These are phyloP conservation scores for Hippocampus mohnikei DNA, from an alignment of 2,113 vertebrate genomes.

Conservation along the genomic window DNA sequence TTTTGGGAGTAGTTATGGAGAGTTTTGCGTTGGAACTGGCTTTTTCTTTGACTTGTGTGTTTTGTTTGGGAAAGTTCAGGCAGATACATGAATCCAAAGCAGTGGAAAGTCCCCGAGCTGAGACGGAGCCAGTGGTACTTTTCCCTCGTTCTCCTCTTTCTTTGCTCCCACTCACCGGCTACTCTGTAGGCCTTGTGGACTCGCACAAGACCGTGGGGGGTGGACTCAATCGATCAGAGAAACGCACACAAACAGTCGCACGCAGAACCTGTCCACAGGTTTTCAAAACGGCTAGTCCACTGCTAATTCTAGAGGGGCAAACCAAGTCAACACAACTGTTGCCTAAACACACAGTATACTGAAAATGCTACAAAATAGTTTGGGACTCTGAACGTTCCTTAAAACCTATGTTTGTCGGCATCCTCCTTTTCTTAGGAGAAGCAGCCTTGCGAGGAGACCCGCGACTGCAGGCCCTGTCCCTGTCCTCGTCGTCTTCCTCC, in stretches of 20 bases:
- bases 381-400: conserved; percentile 9
- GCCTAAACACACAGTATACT: conserved; percentile 33
- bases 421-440: conserved; percentile 75
- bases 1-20: conserved; percentile 6
- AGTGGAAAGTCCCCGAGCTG: conserved; percentile 91
- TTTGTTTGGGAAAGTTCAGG: conserved; percentile 55
- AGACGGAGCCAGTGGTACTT: conserved; percentile 81
- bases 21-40: conserved; percentile 5
- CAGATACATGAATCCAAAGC: conserved; percentile 45
- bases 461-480: conserved; percentile 87
- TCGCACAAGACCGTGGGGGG: conserved; percentile 26
- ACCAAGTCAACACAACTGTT: conserved; percentile 51
- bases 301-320: conserved; percentile 50
- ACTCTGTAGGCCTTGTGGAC: conserved; percentile 59
- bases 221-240: conserved; percentile 33
- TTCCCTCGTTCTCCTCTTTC: conserved; percentile 73
- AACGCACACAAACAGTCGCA: conserved; percentile 30
- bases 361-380: conserved; percentile 35
- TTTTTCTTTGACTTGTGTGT: conserved; percentile 26
- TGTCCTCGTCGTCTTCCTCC: conserved; percentile 74
- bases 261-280: conserved; percentile 47
- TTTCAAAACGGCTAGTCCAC: conserved; percentile 51
- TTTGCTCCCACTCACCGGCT: conserved; percentile 61
- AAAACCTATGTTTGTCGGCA: neutral
- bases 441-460: conserved; percentile 90